Percentiles rank a stretch among this genome's conserved stretches.
Evolutionary conservation across 2,797 vertebrate species (phyloP).

Genomic region (Gymnopithys bicolor): DNA sequence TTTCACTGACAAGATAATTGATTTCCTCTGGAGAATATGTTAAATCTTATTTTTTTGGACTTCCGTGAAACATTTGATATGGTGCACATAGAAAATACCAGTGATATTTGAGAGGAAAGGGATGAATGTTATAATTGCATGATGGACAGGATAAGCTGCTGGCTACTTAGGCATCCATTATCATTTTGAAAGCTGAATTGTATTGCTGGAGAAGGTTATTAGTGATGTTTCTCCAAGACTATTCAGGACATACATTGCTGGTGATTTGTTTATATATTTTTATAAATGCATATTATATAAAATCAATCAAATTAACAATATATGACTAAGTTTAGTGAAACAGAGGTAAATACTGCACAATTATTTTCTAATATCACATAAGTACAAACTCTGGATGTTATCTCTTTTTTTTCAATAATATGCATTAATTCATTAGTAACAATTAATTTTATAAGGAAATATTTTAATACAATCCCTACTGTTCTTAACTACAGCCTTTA

Average conservation of each 20-base stretch:
- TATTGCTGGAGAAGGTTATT: not conserved
- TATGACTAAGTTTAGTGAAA: not conserved
- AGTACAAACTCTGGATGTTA: fast-evolving
- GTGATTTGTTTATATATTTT: fast-evolving
- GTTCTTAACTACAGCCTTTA: not conserved
- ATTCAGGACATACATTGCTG: not conserved
- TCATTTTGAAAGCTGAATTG: not conserved
- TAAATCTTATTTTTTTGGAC: slow-evolving; percentile 6
- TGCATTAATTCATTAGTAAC: not conserved
- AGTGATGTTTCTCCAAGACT: not conserved
- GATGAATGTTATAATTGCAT: not conserved
- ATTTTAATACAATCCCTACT: not conserved
- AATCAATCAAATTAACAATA: not conserved
- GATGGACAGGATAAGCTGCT: not conserved
- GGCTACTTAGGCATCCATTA: not conserved
- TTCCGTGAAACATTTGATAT: not conserved
- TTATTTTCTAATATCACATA: fast-evolving
- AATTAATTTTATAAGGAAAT: not conserved
- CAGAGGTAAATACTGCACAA: not conserved
- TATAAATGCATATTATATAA: not conserved
- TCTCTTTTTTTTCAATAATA: not conserved
- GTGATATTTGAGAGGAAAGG: not conserved
- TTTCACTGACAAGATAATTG: not conserved
- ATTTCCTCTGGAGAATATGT: not conserved
- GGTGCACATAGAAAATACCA: not conserved